A percentile compares a stretch with the other conserved stretches of the same genome.
These are phyloP conservation scores for Anthopleura sola DNA, from an alignment of 64 coral and sea anemone species.

Conservation along the genomic window DNA sequence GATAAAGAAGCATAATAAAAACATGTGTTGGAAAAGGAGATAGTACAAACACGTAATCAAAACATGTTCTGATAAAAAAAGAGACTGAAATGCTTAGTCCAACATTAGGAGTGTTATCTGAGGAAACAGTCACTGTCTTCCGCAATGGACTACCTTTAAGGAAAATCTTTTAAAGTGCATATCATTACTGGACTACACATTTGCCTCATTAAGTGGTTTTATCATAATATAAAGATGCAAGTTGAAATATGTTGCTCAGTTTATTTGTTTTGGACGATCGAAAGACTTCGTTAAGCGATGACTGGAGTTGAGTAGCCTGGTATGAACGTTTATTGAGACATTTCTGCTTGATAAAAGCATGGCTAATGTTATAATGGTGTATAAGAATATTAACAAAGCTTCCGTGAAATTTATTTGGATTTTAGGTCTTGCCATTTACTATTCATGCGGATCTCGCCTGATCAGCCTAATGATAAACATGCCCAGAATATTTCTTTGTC, in stretches of 20 bases:
- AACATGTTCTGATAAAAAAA: constrained; percentile 11
- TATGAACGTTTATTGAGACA: not conserved
- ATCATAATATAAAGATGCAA: not conserved
- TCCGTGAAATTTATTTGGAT: not conserved
- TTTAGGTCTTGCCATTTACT: not conserved
- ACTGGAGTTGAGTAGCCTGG: not conserved
- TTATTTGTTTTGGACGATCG: not conserved
- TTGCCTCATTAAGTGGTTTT: constrained; percentile 2
- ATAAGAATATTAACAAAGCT: not conserved
- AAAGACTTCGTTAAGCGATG: not conserved
- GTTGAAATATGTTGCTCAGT: constrained; percentile 5
- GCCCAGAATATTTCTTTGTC: not conserved
- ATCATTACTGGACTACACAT: not conserved
- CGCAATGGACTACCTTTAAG: not conserved
- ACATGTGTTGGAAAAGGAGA: constrained; percentile 1
- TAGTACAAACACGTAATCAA: constrained; percentile 20
- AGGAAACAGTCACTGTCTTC: not conserved
- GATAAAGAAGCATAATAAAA: constrained; percentile 22
- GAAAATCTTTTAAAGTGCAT: not conserved
- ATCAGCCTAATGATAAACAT: constrained; percentile 9
- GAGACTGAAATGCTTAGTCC: constrained; percentile 11
- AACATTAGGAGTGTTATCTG: constrained; percentile 14
- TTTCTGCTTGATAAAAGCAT: not conserved
- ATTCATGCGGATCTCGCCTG: not conserved
- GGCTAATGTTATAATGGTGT: not conserved